A percentile compares a stretch with the other conserved stretches of the same genome.
Conservation (phyloP, 2,113 vertebrate species). For the Rhynchopsitta pachyrhyncha region DNA sequence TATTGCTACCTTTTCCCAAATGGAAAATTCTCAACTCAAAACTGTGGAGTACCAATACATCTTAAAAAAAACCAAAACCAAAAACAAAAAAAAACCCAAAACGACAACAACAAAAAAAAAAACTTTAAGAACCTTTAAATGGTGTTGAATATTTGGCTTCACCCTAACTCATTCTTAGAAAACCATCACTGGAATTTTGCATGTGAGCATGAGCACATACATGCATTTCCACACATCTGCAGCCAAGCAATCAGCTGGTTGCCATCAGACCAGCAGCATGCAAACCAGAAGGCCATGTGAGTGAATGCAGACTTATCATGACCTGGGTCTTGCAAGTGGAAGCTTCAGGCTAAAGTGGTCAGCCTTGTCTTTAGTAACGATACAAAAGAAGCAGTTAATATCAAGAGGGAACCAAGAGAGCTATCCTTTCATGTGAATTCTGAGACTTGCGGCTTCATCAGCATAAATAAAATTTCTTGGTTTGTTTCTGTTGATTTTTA, state of each 20-base stretch:
- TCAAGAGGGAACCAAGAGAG: background rate
- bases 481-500: background rate
- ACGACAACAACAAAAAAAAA: background rate
- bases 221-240: background rate
- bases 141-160: background rate
- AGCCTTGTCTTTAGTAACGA: background rate
- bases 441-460: background rate
- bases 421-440: background rate
- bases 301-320: background rate
- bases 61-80: background rate
- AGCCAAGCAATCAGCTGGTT: background rate
- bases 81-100: background rate
- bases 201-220: background rate
- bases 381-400: background rate
- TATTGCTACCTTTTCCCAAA: background rate
- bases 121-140: background rate
- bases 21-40: background rate
- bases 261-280: background rate
- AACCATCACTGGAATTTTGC: background rate
- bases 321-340: background rate
- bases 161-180: background rate
- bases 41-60: accelerated
- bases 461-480: background rate
- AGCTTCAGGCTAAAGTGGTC: background rate
- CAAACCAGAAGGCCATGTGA: background rate